Conservation (phyloP, 2,888 invertebrate genomes). For the Synergus gifuensis region DNA sequence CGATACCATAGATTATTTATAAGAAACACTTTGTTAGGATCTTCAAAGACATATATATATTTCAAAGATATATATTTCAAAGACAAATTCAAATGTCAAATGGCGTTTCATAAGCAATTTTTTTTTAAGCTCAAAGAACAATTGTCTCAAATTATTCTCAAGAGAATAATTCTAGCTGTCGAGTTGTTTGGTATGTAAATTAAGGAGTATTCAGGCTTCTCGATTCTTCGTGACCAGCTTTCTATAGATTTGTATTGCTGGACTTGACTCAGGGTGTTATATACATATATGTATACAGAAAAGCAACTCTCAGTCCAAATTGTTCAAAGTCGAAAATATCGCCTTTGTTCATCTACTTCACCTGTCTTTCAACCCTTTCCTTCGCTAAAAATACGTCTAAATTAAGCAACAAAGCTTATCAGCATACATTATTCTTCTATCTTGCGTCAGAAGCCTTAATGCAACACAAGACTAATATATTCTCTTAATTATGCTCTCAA, state of each 20-base stretch:
- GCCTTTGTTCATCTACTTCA: constrained; percentile 63
- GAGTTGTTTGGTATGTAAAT: background rate
- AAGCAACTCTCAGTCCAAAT: background rate
- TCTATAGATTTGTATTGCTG: background rate
- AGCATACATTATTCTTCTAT: background rate
- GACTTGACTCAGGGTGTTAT: background rate
- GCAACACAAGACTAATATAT: no score
- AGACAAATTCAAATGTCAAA: background rate
- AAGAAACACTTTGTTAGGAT: background rate
- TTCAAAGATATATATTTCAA: background rate
- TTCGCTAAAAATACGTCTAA: constrained; percentile 19
- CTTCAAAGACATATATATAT: background rate
- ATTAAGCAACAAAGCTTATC: background rate
- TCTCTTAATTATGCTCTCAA: background rate
- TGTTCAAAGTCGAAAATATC: constrained; percentile 26
- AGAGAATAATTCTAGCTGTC: background rate
- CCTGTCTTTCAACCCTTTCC: constrained; percentile 59
- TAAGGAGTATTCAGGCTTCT: background rate
- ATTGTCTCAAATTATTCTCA: background rate
- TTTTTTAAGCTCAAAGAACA: background rate
- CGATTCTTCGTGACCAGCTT: background rate
- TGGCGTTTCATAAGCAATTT: background rate
- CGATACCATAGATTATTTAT: constrained; percentile 16
- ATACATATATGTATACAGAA: background rate
- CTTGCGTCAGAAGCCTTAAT: background rate